Conservation (phyloP, 2,113 vertebrate species). For the Baryphthengus martii region DNA sequence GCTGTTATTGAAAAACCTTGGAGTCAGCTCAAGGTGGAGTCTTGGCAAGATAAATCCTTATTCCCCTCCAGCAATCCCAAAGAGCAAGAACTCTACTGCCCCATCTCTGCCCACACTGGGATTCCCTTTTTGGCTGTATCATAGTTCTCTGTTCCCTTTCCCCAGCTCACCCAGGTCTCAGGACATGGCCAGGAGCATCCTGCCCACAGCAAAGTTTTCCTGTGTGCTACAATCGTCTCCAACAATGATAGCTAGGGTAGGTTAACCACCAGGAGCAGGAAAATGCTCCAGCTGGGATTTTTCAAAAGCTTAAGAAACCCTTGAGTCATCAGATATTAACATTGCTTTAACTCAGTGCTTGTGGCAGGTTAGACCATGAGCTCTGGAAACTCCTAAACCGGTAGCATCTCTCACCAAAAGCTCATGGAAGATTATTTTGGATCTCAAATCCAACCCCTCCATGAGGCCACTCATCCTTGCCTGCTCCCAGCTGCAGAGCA, state of each 20-base stretch:
- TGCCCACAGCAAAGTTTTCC: not conserved
- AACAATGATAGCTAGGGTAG: not conserved
- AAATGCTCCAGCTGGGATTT: not conserved
- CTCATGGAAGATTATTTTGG: not conserved
- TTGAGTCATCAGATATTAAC: not conserved
- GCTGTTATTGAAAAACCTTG: not conserved
- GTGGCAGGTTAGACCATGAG: not conserved
- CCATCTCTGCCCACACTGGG: not conserved
- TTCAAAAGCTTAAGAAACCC: not conserved
- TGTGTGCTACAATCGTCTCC: not conserved
- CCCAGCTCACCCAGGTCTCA: rapidly evolving
- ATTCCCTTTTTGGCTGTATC: rapidly evolving
- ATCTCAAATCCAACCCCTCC: not conserved
- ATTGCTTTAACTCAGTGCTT: not conserved
- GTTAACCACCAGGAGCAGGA: not conserved
- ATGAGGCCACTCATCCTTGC: not conserved
- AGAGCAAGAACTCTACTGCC: not conserved
- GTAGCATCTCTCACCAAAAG: not conserved
- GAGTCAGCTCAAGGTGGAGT: not conserved
- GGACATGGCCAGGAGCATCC: not conserved
- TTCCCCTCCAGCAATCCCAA: not conserved
- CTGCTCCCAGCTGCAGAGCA: not conserved
- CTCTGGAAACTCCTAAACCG: not conserved
- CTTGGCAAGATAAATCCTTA: not conserved
- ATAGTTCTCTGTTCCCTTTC: not conserved